Evolutionary conservation across 2,113 vertebrate species (phyloP), one percentile per base, ranked within the genome.

Genomic region (Tretioscincus oriximinensis): DNA sequence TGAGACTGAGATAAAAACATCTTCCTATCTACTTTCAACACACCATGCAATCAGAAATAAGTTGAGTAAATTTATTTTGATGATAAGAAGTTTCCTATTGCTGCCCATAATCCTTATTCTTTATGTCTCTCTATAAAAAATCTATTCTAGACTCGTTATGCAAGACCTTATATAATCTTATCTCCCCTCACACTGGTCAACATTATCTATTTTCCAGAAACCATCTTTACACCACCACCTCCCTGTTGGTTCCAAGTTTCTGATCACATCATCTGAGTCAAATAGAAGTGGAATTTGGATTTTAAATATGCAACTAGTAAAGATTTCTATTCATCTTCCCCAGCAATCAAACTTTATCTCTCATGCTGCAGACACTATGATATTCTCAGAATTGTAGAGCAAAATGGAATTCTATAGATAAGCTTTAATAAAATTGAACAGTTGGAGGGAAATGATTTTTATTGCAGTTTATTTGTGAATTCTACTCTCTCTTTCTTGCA

Each of bases 251-350:
- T 70, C 54, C 29, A 21, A 49, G 35, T 24, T 2, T 21, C 22
- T 54, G 78, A 73, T n/a, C 61, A 8, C 58, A 49, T 31, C n/a
- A 63, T 71, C 28, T n/a, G 9, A 69, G 41, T 69, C 65, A 60
- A 70, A 68, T 45, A 60, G 80, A 69, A 75, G 31, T 29, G 31
- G 67, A 76, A 82, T 82, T 69, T 58, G 70, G 65, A 49, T 69
- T 70, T 76, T 31, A 82, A 82, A 76, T 70, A 70, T 82, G 66
- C 76, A 82, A 82, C 58, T 76, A 49, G 65, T 69, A 82, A 76
- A 31, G 66, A 82, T 63, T 49, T 70, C 58, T 73, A 70, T 81
- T 76, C 73, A 81, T 82, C 73, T 61, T 63, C 73, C 49, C 35
- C 47, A 51, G 54, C 51, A 82, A 76, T 82, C 65, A 76, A 61